These are phyloP conservation scores for Pantala flavescens DNA, from an alignment of 1,140 invertebrate species.

Conservation along the genomic window DNA sequence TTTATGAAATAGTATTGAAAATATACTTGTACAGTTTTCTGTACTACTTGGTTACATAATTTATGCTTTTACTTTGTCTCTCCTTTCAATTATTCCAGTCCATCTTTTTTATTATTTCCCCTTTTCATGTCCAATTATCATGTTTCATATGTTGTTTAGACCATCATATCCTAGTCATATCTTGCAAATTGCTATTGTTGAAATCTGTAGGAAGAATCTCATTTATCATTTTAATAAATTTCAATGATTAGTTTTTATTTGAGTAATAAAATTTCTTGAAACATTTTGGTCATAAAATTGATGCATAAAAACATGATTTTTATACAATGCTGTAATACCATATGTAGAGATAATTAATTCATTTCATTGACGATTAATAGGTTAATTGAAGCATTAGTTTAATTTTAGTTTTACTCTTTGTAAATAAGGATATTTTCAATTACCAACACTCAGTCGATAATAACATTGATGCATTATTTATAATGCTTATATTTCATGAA, in stretches of 20 bases:
- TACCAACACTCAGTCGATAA: no score
- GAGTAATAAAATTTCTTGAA: background rate
- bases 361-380: no score
- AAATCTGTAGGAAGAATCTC: background rate
- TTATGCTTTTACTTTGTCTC: background rate
- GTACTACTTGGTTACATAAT: background rate
- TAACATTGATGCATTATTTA: no score
- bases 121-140: background rate
- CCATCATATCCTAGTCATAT: slow-evolving; percentile 5
- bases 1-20: background rate
- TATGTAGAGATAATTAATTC: no score
- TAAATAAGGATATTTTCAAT: no score
- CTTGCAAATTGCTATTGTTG: background rate
- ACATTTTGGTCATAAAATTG: background rate
- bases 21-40: slow-evolving; percentile 10
- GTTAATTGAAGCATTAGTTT: no score
- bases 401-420: no score
- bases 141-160: background rate
- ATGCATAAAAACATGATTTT: background rate
- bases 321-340: background rate
- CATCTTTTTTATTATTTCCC: background rate
- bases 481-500: no score
- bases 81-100: background rate
- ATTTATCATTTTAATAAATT: background rate
- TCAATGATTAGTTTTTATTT: background rate